Conservation (phyloP, 2,113 vertebrate genomes). For the Ictidomys tridecemlineatus region DNA sequence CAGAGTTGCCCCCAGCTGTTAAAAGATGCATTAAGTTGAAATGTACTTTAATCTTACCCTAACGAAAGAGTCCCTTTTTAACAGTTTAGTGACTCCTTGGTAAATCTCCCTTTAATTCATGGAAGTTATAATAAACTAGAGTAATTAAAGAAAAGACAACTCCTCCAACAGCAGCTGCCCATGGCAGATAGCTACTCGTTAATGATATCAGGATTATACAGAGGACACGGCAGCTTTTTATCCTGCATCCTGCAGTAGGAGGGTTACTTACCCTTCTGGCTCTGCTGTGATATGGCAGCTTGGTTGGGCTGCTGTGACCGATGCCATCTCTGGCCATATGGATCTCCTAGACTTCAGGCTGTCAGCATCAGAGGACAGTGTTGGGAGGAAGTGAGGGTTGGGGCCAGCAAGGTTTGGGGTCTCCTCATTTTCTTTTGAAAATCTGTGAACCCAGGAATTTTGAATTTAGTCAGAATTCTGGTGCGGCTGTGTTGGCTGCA, state of each 20-base stretch:
- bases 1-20: neutral
- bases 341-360: neutral
- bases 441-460: neutral
- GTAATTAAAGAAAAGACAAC: conserved; percentile 28
- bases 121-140: neutral
- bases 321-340: neutral
- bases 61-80: neutral
- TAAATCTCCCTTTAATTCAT: neutral
- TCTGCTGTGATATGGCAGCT: neutral
- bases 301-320: neutral
- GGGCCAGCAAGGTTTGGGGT: neutral
- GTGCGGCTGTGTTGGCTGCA: neutral
- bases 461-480: neutral
- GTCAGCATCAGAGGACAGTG: neutral
- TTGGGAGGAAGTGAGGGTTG: neutral
- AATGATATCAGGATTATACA: conserved; percentile 31
- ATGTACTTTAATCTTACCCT: conserved; percentile 2
- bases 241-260: neutral
- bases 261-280: neutral
- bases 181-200: neutral
- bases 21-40: neutral
- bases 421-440: neutral
- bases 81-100: neutral
- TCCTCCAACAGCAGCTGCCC: neutral
- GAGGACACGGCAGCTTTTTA: neutral